Percentiles rank a stretch among this genome's conserved stretches.
Evolutionary conservation across 2,888 invertebrate genomes (phyloP).

Genomic region (Polietes domitor): DNA sequence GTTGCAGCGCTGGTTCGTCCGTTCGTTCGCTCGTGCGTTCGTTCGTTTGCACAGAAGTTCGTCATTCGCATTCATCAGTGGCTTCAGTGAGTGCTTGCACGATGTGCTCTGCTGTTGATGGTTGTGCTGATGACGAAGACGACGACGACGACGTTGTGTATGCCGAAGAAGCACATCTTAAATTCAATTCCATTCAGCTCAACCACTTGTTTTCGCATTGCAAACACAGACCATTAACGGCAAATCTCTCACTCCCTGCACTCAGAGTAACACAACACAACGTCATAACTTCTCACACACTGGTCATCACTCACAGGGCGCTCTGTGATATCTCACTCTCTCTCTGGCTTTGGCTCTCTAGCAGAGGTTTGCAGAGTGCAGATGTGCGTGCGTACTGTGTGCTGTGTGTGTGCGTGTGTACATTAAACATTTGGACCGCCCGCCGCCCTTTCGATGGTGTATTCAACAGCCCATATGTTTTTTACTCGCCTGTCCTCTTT

Average conservation of each 20-base stretch:
- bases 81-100: no score
- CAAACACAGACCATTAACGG: slow-evolving; percentile 28
- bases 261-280: neutral
- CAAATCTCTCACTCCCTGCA: slow-evolving; percentile 17
- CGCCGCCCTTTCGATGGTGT: slow-evolving; percentile 43
- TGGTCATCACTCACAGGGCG: neutral
- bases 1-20: neutral
- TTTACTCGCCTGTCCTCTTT: slow-evolving; percentile 5
- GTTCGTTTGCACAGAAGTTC: slow-evolving; percentile 36
- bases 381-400: neutral
- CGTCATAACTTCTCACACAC: slow-evolving; percentile 5
- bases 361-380: neutral
- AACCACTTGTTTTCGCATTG: slow-evolving; percentile 78
- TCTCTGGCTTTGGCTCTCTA: no score
- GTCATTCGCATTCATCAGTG: slow-evolving; percentile 53
- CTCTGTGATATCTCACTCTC: neutral
- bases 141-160: slow-evolving; percentile 6
- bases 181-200: slow-evolving; percentile 62
- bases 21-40: slow-evolving; percentile 28
- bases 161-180: slow-evolving; percentile 14
- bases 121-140: slow-evolving; percentile 40
- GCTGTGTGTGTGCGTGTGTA: no score
- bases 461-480: slow-evolving; percentile 64
- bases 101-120: neutral
- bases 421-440: neutral